A percentile compares a stretch with the other conserved stretches of the same genome.
Conservation (phyloP, 2,113 vertebrate species). For the Myiozetetes cayanensis region DNA sequence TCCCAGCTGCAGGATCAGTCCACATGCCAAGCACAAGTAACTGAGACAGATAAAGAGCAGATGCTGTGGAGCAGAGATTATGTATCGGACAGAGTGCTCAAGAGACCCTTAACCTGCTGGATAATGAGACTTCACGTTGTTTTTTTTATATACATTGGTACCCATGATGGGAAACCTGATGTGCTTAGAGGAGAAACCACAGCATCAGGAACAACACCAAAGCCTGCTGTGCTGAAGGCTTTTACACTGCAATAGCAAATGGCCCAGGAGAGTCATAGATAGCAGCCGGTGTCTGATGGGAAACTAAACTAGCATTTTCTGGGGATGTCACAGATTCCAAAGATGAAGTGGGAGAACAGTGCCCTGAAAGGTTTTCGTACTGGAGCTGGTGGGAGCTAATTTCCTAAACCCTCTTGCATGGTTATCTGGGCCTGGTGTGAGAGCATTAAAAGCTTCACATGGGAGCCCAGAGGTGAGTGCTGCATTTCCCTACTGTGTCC, state of each 20-base stretch:
- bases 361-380: background rate
- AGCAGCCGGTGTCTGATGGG: background rate
- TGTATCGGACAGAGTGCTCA: background rate
- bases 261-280: background rate
- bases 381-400: background rate
- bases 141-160: background rate
- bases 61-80: background rate
- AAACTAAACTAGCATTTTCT: background rate
- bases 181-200: background rate
- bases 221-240: background rate
- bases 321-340: background rate
- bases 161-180: background rate
- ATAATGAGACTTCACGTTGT: background rate
- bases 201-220: background rate
- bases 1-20: background rate
- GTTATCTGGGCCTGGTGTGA: background rate
- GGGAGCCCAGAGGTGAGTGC: background rate
- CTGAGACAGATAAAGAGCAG: constrained; percentile 4
- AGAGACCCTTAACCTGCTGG: background rate
- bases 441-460: background rate
- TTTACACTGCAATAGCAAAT: background rate
- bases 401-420: background rate
- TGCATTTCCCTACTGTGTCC: background rate
- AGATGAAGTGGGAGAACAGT: background rate
- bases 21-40: background rate